Percentiles rank a stretch among this genome's conserved stretches.
Evolutionary conservation across 1,140 invertebrate genomes (phyloP).

Genomic region (Zaprionus lachaisei): DNA sequence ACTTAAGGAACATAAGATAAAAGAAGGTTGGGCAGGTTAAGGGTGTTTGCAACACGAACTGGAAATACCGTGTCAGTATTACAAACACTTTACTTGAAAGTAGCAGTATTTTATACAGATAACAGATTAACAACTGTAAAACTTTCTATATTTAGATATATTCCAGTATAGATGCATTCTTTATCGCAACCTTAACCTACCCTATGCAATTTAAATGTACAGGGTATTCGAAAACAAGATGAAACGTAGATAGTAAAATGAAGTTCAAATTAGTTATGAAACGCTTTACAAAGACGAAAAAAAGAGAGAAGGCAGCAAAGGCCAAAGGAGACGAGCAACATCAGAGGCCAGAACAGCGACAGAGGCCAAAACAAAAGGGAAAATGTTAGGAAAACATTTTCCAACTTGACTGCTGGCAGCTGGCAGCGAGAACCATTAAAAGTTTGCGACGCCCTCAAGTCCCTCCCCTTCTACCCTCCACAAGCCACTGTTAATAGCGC

Average conservation of each 20-base stretch:
- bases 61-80: neutral
- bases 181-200: neutral
- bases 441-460: conserved; percentile 46
- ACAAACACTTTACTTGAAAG: neutral
- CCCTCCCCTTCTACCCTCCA: neutral
- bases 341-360: conserved; percentile 9
- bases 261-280: conserved; percentile 81
- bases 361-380: conserved; percentile 59
- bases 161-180: too few relatives aligned
- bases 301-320: conserved; percentile 28
- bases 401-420: conserved; percentile 72
- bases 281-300: conserved; percentile 30
- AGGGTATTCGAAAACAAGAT: conserved; percentile 37
- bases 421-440: conserved; percentile 71
- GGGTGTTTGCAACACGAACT: neutral
- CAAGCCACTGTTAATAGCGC: neutral
- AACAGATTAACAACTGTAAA: neutral
- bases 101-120: neutral
- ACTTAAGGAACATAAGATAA: neutral
- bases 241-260: conserved; percentile 65
- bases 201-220: conserved; percentile 2
- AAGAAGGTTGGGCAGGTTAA: neutral
- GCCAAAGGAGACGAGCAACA: conserved; percentile 50
- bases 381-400: conserved; percentile 53
- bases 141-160: too few relatives aligned